These are phyloP conservation scores for Sturnira hondurensis DNA, from an alignment of 2,113 vertebrate genomes.

Conservation along the genomic window DNA sequence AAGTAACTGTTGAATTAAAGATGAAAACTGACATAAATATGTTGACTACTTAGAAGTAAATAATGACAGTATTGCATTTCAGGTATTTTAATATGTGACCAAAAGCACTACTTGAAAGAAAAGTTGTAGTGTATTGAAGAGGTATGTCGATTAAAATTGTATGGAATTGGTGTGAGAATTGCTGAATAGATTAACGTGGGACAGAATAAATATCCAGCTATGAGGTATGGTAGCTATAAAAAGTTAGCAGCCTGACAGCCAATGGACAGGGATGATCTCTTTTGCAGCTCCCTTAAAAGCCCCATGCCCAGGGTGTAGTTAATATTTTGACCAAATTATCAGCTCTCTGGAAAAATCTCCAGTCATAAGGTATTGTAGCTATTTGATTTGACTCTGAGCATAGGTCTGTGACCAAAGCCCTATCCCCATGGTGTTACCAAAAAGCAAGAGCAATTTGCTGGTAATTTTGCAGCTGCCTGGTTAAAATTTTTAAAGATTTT, in stretches of 20 bases:
- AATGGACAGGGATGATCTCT: neutral
- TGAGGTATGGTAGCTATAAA: neutral
- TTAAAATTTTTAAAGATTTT: neutral
- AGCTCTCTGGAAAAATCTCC: neutral
- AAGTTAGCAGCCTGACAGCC: neutral
- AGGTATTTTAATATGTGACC: conserved; percentile 4
- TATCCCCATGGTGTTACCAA: neutral
- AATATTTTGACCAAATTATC: neutral
- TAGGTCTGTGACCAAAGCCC: neutral
- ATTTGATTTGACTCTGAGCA: conserved; percentile 7
- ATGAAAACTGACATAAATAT: conserved; percentile 17
- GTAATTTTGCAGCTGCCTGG: neutral
- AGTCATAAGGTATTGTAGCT: neutral
- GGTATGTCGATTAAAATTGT: neutral
- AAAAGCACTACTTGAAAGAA: conserved; percentile 8
- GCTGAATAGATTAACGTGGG: neutral
- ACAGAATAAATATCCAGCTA: neutral
- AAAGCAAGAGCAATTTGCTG: neutral
- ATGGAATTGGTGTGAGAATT: neutral
- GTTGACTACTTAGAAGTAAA: neutral
- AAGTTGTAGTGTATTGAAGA: neutral
- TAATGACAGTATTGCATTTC: neutral
- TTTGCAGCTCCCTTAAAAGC: neutral
- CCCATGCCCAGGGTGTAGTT: neutral
- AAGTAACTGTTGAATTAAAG: neutral